Conservation (phyloP, 2,797 vertebrate genomes). For the Typhlichthys subterraneus region DNA sequence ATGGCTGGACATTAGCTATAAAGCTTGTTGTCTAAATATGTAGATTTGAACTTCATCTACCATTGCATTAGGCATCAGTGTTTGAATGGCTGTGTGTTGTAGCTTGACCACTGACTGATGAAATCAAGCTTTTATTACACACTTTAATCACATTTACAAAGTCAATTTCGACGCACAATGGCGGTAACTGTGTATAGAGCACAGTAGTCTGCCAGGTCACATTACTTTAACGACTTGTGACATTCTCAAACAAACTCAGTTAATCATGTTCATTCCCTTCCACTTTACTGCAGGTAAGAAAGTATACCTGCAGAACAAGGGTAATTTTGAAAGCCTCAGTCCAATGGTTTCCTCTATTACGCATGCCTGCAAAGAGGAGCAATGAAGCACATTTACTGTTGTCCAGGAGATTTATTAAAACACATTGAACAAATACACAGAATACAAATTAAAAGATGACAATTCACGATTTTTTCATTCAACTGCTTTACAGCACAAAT, state of each 20-base stretch:
- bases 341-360: no score
- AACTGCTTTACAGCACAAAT: conserved; percentile 75
- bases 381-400: conserved; percentile 55
- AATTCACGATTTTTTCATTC: conserved; percentile 74
- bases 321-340: no score
- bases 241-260: not conserved
- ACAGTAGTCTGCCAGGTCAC: conserved; percentile 5
- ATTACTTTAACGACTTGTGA: not conserved
- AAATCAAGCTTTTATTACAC: conserved; percentile 26
- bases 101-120: not conserved
- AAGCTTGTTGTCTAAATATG: conserved; percentile 12
- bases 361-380: not conserved
- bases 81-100: conserved; percentile 11
- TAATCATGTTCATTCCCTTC: conserved; percentile 8
- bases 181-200: not conserved
- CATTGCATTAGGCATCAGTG: not conserved
- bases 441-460: conserved; percentile 87
- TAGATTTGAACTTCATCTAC: not conserved
- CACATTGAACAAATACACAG: conserved; percentile 93
- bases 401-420: conserved; percentile 96
- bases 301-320: no score
- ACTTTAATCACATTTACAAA: conserved; percentile 38
- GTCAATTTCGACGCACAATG: conserved; percentile 4
- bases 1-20: conserved; percentile 31
- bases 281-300: not conserved